Base-by-base conservation (phyloP, 2,888 invertebrate genomes). In the Eupithecia pulchellata region DNA sequence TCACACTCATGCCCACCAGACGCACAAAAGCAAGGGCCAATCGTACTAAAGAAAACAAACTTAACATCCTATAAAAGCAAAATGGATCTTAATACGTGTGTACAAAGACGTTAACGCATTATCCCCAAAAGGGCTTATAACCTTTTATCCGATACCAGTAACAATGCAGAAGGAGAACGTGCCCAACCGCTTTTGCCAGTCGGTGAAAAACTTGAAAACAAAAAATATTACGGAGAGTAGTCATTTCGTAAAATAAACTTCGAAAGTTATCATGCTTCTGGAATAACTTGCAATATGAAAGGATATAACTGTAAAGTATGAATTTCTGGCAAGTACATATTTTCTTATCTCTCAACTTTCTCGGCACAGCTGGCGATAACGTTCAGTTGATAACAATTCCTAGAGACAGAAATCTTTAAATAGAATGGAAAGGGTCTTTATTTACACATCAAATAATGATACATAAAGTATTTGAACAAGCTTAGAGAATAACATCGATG, bases 1-100 rank as follows among this genome's bases (percentile, higher is more conserved):
- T 91, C 92, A 91, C 92, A 91, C 92, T 90, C 84, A 86, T 90
- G 88, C 90, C 86, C 89, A 89, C 89, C 90, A 92, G 87, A 89
- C 92, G 84, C 86, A 93, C 91, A 92, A 92, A 90, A 88, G 91
- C 90, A 84, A 88, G 84, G 86, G 84, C 85, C 84, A 80, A 86
- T 85, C 80, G 81, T 79, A 79, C 76, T 74, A 85, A 89, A 87
- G 84, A 85, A 86, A 81, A 84, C 82, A 86, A 87, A 87, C 81
- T 79, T 79, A 81, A 79, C 76, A 74, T 75, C 77, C 71, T 78
- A 82, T 77, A 82, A 79, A 81, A 74, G 75, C 71, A 86, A 89
- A 87, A 77, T 86, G 83, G 82, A 78, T 84, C 90, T 89, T 92
- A 91, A 82, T 68, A 20, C 76, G 75, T 81, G 81, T 67, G 80